Base-by-base conservation (phyloP, 2,113 vertebrate species). In the Paramormyrops kingsleyae region DNA sequence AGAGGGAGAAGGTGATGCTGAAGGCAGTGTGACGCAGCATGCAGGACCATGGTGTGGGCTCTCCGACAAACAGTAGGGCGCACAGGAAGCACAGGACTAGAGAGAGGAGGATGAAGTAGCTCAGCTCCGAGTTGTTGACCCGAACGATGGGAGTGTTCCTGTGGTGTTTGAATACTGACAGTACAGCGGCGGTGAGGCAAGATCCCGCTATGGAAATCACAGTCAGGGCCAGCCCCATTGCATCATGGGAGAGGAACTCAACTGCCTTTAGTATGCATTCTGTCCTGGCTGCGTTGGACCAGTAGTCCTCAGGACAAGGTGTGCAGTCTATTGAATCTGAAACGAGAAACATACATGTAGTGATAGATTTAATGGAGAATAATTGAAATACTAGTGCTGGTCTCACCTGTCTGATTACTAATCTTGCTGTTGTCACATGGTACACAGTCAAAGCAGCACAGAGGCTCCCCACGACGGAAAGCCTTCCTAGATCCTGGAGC, bases 401-500 rank as follows among this genome's bases (percentile, higher is more conserved):
- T 70, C 62, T 70, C n/a, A 70, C 62, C 62, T 70, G 62, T 70
- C 62, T 70, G 62, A 70, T 70, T 70, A 70, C 62, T 70, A 70
- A 70, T 70, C 3, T n/a, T 95, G 91, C 95, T 96, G 87, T 92
- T 93, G 89, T 95, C 95, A 95, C 96, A 97, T 94, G 93, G 92
- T 93, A 96, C 92, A 94, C 96, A 96, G 92, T 96, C 96, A 70
- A 70, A 70, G 62, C 35, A 59, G 93, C 96, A 96, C 70, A 96
- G 91, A 94, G 95, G 95, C 91, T 96, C 92, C 92, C 95, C 94
- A 92, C 44, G 92, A 92, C 95, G 95, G 91, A 94, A 93, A 93
- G 95, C 95, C 91, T 96, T 97, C 92, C 96, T 91, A 91, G 93
- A 94, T 89, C 96, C 96, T 89, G 95, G 94, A 93, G 88, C 52